Evolutionary conservation across 2,113 vertebrate species (phyloP).

Genomic region (Dasyornis broadbenti): DNA sequence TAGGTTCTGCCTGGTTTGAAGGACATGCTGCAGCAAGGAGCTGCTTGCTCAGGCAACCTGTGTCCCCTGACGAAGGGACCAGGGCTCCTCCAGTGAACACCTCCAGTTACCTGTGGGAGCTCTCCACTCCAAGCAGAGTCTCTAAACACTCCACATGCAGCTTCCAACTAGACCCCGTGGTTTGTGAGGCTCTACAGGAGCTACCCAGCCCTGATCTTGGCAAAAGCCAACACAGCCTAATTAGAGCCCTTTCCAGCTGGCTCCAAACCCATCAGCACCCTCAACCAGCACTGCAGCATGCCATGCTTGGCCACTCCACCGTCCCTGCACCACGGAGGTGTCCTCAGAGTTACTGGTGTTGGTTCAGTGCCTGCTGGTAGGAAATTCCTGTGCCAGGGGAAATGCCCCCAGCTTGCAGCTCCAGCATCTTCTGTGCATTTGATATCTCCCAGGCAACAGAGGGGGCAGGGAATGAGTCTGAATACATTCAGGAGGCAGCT

Average conservation of each 20-base stretch:
- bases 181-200: not conserved
- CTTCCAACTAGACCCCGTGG: not conserved
- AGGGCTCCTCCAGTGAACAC: not conserved
- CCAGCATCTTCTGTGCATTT: not conserved
- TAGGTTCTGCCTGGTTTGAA: not conserved
- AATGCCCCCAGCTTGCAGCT: fast-evolving
- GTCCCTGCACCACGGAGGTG: not conserved
- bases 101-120: not conserved
- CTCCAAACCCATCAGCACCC: not conserved
- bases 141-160: not conserved
- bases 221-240: not conserved
- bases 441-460: not conserved
- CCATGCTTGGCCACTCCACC: not conserved
- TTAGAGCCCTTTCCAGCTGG: not conserved
- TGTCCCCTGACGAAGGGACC: not conserved
- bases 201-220: not conserved
- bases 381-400: not conserved
- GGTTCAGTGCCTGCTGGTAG: not conserved
- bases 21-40: not conserved
- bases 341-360: not conserved
- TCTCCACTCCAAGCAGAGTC: fast-evolving
- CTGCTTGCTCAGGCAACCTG: not conserved
- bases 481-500: not conserved
- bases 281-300: not conserved
- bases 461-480: not conserved